Evolutionary conservation across 2,113 vertebrate genomes (phyloP).

Genomic region (Pipra filicauda): DNA sequence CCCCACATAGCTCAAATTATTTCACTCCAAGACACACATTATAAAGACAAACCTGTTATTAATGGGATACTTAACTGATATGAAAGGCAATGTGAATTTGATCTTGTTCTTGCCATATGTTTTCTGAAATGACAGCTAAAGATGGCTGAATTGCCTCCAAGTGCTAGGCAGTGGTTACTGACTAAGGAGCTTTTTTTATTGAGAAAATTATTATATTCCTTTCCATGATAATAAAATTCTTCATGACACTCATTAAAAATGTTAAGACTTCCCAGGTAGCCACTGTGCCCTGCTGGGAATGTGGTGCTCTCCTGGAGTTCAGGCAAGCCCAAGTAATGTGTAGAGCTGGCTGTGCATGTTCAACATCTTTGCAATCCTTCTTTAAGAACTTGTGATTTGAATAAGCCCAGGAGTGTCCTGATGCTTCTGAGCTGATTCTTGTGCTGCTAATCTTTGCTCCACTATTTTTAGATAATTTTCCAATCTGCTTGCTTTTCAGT

Average conservation of each 20-base stretch:
- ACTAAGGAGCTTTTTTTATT: not conserved
- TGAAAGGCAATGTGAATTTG: not conserved
- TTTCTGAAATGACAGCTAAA: constrained; percentile 10
- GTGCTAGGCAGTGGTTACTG: not conserved
- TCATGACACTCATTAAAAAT: constrained; percentile 14
- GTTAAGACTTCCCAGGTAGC: constrained; percentile 26
- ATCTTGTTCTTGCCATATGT: constrained; percentile 1
- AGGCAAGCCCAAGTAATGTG: not conserved
- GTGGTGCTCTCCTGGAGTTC: not conserved
- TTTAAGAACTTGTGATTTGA: constrained; percentile 20
- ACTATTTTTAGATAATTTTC: constrained; percentile 52
- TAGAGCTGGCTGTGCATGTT: not conserved
- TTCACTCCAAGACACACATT: not conserved
- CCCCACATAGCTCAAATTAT: not conserved
- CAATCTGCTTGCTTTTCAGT: constrained; percentile 28
- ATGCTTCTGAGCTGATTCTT: constrained; percentile 39
- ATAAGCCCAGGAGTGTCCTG: constrained; percentile 31
- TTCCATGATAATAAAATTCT: constrained; percentile 15
- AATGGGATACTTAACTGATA: constrained; percentile 11
- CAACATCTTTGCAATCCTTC: not conserved
- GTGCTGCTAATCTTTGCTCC: constrained; percentile 40
- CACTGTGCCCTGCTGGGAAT: not conserved
- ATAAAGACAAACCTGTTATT: constrained; percentile 33
- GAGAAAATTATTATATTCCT: constrained; percentile 9
- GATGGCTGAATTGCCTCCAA: not conserved